Evolutionary conservation across 2,113 vertebrate genomes (phyloP), one percentile per base, ranked within the genome.

Genomic region (Lasiurus cinereus): DNA sequence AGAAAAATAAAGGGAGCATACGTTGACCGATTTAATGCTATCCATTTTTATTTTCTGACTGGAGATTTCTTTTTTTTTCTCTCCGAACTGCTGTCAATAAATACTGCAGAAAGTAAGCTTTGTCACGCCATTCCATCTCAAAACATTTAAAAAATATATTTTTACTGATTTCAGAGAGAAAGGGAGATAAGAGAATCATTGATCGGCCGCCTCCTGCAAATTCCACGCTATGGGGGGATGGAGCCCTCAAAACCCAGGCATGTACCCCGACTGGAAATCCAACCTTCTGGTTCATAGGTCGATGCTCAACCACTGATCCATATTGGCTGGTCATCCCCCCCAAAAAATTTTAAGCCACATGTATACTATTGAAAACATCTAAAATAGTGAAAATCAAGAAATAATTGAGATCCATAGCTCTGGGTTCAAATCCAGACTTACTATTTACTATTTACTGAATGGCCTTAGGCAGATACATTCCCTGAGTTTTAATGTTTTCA

Each of bases 1-100:
- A 54, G 19, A 86, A 95, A 90, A 70, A 85, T 6, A 80, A 94
- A 82, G n/a, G 27, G 36, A 91, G 69, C 11, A 29, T 70, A 18
- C 24, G 3, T 22, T 76, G n/a, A 31, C 13, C 39, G 64, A 83
- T n/a, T 83, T 59, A 66, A 93, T 54, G 79, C 12, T 56, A n/a
- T 52, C 11, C 2, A 16, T 56, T 73, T 69, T 91, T 76, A 72
- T 56, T 48, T 88, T 16, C 50, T 82, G 11, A 77, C 14, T 52
- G 18, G 21, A 14, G 9, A 50, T 59, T 94, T n/a, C n/a, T 33
- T 52, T 18, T 83, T 59, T 94, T 88, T 73, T 24, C 86, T 83
- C 22, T 94, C 76, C 29, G n/a, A 67, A 73, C 6, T 46, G 15
- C 18, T 87, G 6, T 88, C 7, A 83, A 83, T 19, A 87, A 87